A percentile compares a stretch with the other conserved stretches of the same genome.
phyloP scores from a whole-genome alignment of 2,888 invertebrate species.

The Euphydryas editha region DNA sequence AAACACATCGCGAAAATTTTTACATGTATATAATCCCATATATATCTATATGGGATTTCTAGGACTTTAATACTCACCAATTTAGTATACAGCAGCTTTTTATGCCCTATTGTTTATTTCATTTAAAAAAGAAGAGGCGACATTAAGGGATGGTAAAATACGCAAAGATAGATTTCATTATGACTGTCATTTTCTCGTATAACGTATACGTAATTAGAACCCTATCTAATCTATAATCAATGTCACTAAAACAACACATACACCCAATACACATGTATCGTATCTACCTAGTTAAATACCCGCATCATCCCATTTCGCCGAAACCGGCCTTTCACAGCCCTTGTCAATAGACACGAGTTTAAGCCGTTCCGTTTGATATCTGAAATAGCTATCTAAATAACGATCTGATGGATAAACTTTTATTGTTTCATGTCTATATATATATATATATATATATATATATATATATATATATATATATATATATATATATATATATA shows the following conservation, averaged over 20 bases:
- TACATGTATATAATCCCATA: too few species aligned
- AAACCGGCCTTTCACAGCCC: neutral
- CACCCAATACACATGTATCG: neutral
- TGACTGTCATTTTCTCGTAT: too few species aligned
- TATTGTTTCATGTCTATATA: neutral
- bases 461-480: neutral
- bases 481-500: too few species aligned
- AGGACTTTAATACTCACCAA: too few species aligned
- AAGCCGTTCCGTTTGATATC: neutral
- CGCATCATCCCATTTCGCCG: neutral
- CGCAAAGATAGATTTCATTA: too few species aligned
- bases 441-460: neutral
- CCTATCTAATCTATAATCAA: slow-evolving; percentile 13
- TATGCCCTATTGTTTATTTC: too few species aligned
- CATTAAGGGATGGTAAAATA: too few species aligned
- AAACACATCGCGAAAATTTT: too few species aligned
- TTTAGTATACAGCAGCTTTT: too few species aligned
- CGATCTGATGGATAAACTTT: neutral
- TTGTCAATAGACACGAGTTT: neutral
- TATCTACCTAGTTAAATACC: neutral
- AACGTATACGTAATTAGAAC: neutral
- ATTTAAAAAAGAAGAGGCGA: too few species aligned
- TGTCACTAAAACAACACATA: neutral
- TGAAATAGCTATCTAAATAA: neutral
- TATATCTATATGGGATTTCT: too few species aligned